Evolutionary conservation across 2,888 invertebrate genomes (phyloP), one percentile per base, ranked within the genome.

Genomic region (Pterobdella sp.): DNA sequence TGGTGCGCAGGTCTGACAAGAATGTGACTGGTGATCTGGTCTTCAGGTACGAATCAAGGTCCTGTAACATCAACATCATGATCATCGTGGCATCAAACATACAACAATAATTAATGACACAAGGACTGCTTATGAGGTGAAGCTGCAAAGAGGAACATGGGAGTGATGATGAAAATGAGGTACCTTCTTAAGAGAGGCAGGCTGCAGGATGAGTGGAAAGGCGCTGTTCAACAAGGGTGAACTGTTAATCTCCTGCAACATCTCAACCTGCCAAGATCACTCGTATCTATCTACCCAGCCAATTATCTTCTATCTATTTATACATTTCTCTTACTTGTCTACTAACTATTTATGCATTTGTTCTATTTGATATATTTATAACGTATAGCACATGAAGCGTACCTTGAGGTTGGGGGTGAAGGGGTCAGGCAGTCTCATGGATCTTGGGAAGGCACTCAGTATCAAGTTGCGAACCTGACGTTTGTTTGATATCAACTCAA

Each of bases 351-450:
- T 52, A 18, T 22, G 22, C 14, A 52, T 22, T 18, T 22, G 22
- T 18, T 18, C 14, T 52, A 52, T 18, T 52, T 52, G 22, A 18
- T 14, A 14, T 52, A 14, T 52, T 52, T 52, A 22, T 22, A 52
- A 52, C 81, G 94, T 94, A 67, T 82, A 81, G n/a, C n/a, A n/a
- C n/a, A n/a, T n/a, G n/a, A n/a, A n/a, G n/a, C n/a, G n/a, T n/a
- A n/a, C 42, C 82, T 96, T 96, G 76, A 98, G 85, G 82, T 96
- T 96, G 0, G 95, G 94, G 42, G 96, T 96, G 85, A 98, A 97
- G 0, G 98, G 98, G 86, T 99, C 98, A 0, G 98, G 98, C 67
- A 98, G 86, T 0, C 96, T 88, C 97, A 98, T 98, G 82, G 93
- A 94, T 68, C 96, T 88, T 14, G 98, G 98, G 83, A 96, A 98